Conservation (phyloP, 23 tunicate species). For the Clavelina lepadiformis region DNA sequence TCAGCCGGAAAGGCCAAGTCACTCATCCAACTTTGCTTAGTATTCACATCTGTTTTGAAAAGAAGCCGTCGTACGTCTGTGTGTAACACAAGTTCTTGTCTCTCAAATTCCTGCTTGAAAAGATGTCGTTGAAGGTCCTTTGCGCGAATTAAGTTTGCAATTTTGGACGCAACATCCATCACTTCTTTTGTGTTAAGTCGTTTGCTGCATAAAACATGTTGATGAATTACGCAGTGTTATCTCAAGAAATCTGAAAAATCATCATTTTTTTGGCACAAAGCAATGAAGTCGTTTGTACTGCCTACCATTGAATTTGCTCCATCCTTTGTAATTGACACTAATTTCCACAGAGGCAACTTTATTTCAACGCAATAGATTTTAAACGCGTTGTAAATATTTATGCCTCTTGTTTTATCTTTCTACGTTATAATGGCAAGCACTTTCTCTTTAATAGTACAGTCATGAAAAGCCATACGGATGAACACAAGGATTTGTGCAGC, state of each 20-base stretch:
- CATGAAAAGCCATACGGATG: conserved; percentile 10
- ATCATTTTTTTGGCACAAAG: conserved; percentile 8
- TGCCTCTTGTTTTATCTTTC: conserved; percentile 18
- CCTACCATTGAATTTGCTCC: conserved; percentile 19
- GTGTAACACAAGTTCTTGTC: conserved; percentile 11
- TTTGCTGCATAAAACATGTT: conserved; percentile 25
- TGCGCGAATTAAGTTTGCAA: conserved; percentile 20
- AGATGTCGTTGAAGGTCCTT: conserved; percentile 10
- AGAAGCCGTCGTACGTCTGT: conserved; percentile 20
- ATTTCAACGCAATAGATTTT: background rate
- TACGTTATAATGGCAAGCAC: background rate
- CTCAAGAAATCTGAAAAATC: conserved; percentile 13
- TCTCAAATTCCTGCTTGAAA: conserved; percentile 10
- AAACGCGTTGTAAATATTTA: conserved; percentile 13
- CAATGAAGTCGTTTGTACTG: conserved; percentile 8
- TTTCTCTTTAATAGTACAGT: conserved; percentile 9
- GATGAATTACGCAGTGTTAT: conserved; percentile 30
- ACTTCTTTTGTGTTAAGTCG: conserved; percentile 19
- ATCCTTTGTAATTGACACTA: conserved; percentile 7
- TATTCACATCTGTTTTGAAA: background rate
- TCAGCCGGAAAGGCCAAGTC: conserved; percentile 11
- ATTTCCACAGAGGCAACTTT: conserved; percentile 12
- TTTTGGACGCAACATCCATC: conserved; percentile 14
- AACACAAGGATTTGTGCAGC: conserved; percentile 14
- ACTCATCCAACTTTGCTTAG: conserved; percentile 7